A percentile compares a stretch with the other conserved stretches of the same genome.
Evolutionary conservation across 2,113 vertebrate species (phyloP).

Genomic region (Thamnophis sirtalis): DNA sequence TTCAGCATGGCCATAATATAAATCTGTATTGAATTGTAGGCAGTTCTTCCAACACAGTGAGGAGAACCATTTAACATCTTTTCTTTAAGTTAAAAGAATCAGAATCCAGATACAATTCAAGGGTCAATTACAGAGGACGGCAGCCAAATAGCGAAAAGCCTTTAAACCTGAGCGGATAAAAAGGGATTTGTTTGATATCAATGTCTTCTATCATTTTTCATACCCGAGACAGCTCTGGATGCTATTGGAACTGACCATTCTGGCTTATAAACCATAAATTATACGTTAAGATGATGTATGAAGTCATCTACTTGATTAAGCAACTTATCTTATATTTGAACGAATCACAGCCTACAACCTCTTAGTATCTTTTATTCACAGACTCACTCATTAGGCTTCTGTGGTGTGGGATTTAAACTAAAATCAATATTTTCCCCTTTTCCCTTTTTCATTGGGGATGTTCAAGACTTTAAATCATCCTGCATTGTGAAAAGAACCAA

Average conservation of each 20-base stretch:
- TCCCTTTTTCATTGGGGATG: neutral
- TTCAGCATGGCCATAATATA: neutral
- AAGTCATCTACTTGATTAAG: neutral
- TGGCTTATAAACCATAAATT: neutral
- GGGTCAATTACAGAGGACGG: neutral
- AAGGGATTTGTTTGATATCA: neutral
- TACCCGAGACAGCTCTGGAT: neutral
- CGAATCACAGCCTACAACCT: neutral
- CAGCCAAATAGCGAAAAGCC: neutral
- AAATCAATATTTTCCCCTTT: neutral
- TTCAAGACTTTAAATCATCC: neutral
- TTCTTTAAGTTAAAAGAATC: neutral
- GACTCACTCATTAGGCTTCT: neutral
- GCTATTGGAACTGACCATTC: neutral
- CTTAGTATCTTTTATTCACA: neutral
- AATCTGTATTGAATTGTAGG: neutral
- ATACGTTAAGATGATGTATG: neutral
- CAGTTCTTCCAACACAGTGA: neutral
- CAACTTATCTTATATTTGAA: neutral
- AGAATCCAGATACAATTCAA: neutral
- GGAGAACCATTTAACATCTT: neutral
- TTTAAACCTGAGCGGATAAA: neutral
- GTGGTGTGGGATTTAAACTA: neutral
- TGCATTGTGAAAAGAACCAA: neutral
- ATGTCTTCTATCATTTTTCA: neutral